Percentiles rank a stretch among this genome's conserved stretches.
Evolutionary conservation across 2,797 vertebrate species (phyloP).

Genomic region (Picus viridis): DNA sequence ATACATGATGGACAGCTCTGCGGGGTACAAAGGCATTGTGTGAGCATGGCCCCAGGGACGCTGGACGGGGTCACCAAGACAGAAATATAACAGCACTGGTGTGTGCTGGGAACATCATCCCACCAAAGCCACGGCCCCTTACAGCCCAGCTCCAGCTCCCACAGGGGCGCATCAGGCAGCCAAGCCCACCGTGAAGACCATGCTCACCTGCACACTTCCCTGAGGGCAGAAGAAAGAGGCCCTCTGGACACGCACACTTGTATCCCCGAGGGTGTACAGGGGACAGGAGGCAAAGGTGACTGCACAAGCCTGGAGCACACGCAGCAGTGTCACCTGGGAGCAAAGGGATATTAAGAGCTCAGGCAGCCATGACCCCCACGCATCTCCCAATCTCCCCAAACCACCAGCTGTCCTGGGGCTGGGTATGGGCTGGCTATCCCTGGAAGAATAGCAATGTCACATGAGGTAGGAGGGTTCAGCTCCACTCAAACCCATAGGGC

Average conservation of each 20-base stretch:
- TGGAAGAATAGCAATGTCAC: neutral
- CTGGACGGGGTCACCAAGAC: accelerated
- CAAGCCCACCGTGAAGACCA: neutral
- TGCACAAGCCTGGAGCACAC: constrained; percentile 80
- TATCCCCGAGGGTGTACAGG: constrained; percentile 81
- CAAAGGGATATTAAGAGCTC: neutral
- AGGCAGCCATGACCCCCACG: accelerated
- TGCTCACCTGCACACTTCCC: constrained; percentile 85
- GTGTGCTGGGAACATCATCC: neutral
- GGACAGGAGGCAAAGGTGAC: constrained; percentile 86
- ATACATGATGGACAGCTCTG: constrained; percentile 84
- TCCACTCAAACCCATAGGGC: neutral
- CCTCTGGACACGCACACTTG: constrained; percentile 85
- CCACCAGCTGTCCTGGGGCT: neutral
- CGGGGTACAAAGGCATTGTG: neutral
- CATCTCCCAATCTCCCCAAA: neutral
- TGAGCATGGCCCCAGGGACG: neutral
- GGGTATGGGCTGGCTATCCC: neutral
- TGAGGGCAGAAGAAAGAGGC: constrained; percentile 80
- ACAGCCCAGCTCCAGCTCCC: accelerated
- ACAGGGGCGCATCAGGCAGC: neutral
- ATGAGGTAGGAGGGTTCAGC: neutral
- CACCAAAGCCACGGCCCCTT: neutral
- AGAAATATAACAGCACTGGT: neutral
- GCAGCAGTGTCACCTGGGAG: constrained; percentile 67